Percentiles rank a stretch among this genome's conserved stretches.
These are phyloP conservation scores for Hanleya hanleyi DNA, from an alignment of 2,888 invertebrate species.

Conservation along the genomic window DNA sequence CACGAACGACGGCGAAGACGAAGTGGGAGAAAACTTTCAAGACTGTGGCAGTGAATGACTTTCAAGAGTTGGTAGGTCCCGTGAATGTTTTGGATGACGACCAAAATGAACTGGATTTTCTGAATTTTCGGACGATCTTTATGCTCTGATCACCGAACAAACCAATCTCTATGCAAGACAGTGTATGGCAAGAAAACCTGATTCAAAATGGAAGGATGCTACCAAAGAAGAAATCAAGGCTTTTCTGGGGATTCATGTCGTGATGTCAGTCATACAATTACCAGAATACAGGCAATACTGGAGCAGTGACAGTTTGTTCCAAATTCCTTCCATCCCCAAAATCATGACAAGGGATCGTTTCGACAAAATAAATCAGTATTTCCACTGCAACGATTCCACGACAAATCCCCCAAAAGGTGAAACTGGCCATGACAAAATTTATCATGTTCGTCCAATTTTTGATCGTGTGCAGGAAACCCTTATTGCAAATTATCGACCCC, in stretches of 20 bases:
- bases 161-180: not conserved
- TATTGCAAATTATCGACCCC: too few relatives aligned
- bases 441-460: not conserved
- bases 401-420: conserved; percentile 1
- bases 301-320: not conserved
- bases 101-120: not conserved
- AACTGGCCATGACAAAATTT: not conserved
- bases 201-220: not conserved
- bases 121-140: not conserved
- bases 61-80: too few relatives aligned
- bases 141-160: not conserved
- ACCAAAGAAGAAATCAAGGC: conserved; percentile 6
- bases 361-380: not conserved
- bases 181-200: not conserved
- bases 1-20: too few relatives aligned
- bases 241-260: not conserved
- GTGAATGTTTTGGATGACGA: not conserved
- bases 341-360: conserved; percentile 4
- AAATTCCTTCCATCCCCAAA: not conserved
- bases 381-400: not conserved
- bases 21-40: too few relatives aligned
- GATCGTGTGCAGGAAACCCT: not conserved
- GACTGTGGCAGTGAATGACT: too few relatives aligned
- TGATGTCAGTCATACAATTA: not conserved
- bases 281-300: conserved; percentile 4